A percentile compares a stretch with the other conserved stretches of the same genome.
Conservation (phyloP, 2,888 invertebrate genomes). For the Orchestes rusci region DNA sequence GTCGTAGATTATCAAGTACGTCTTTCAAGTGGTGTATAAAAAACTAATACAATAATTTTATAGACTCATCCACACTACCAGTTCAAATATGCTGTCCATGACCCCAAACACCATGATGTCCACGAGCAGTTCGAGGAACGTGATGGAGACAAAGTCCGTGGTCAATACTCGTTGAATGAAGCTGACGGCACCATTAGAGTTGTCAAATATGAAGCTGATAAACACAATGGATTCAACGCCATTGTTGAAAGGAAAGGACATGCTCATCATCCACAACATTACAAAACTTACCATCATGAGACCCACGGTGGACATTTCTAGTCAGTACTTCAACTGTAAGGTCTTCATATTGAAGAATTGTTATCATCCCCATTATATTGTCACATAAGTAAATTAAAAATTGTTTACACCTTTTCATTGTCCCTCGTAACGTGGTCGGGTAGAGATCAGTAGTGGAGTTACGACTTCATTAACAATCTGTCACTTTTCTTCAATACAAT, state of each 20-base stretch:
- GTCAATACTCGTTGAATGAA: conserved; percentile 51
- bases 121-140: conserved; percentile 50
- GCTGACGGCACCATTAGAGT: conserved; percentile 54
- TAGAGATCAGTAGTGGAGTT: conserved; percentile 8
- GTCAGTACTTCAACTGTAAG: background rate
- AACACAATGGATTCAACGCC: conserved; percentile 56
- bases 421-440: too few species aligned
- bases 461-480: conserved; percentile 22
- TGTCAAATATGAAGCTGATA: conserved; percentile 57
- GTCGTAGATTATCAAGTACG: conserved; percentile 20
- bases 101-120: conserved; percentile 51
- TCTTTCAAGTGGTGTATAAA: background rate
- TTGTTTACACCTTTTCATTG: conserved; percentile 6
- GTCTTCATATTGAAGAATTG: too few species aligned
- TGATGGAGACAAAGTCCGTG: conserved; percentile 49
- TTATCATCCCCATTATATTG: background rate
- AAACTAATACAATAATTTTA: background rate
- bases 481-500: conserved; percentile 16
- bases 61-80: conserved; percentile 50
- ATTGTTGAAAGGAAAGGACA: conserved; percentile 48
- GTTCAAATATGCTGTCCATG: conserved; percentile 51
- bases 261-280: conserved; percentile 30
- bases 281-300: conserved; percentile 14
- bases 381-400: background rate
- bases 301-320: background rate